Evolutionary conservation across 2,888 invertebrate genomes (phyloP).

Genomic region (Agrotis puta): DNA sequence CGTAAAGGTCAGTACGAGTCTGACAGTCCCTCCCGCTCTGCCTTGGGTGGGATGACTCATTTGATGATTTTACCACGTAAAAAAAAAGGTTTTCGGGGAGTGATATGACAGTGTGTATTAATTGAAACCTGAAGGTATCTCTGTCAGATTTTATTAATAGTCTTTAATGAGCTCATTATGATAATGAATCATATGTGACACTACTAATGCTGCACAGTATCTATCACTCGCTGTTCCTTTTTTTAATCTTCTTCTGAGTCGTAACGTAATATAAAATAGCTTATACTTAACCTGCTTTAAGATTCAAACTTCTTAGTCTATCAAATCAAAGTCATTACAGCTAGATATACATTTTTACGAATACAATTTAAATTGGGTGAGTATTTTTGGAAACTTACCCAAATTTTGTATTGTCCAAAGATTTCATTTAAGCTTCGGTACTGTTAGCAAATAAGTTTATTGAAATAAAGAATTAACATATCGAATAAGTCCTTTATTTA

Average conservation of each 20-base stretch:
- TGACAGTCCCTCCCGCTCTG: too few species aligned
- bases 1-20: too few species aligned
- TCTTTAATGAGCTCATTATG: not conserved
- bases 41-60: too few species aligned
- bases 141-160: not conserved
- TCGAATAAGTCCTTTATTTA: not conserved
- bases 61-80: too few species aligned
- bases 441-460: constrained; percentile 19
- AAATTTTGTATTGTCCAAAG: constrained; percentile 1
- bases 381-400: not conserved
- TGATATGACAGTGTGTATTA: not conserved
- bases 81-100: not conserved
- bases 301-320: too few species aligned
- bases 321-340: not conserved
- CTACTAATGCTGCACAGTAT: too few species aligned
- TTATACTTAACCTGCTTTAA: too few species aligned
- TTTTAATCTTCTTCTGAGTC: too few species aligned
- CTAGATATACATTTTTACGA: not conserved
- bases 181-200: not conserved
- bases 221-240: too few species aligned
- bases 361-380: not conserved
- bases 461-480: constrained; percentile 7
- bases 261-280: too few species aligned
- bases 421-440: not conserved
- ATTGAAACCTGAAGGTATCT: not conserved